A percentile compares a stretch with the other conserved stretches of the same genome.
phyloP scores from a whole-genome alignment of 2,797 vertebrate species.

The Poecilia gillii region DNA sequence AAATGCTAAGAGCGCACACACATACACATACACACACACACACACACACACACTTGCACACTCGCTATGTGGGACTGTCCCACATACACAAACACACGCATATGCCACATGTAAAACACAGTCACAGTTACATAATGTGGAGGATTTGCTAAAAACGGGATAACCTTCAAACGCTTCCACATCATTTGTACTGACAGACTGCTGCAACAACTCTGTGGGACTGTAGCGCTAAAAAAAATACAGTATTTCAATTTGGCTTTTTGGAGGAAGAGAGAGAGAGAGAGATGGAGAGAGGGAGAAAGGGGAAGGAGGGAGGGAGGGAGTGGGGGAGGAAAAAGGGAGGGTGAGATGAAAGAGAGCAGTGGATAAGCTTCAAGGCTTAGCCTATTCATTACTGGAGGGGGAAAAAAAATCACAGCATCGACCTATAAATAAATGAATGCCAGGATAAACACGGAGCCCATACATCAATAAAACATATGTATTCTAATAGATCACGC shows the following conservation, averaged over 20 bases:
- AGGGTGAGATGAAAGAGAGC: conserved; percentile 73
- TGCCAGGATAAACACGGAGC: conserved; percentile 76
- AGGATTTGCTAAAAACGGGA: conserved; percentile 71
- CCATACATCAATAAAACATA: conserved; percentile 81
- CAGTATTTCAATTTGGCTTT: conserved; percentile 79
- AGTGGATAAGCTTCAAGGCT: conserved; percentile 79
- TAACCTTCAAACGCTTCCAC: conserved; percentile 75
- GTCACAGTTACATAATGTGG: conserved; percentile 74
- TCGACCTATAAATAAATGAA: conserved; percentile 82
- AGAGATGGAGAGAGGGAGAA: conserved; percentile 25
- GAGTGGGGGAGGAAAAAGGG: conserved; percentile 22
- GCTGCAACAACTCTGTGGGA: conserved; percentile 70
- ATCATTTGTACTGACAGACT: conserved; percentile 79
- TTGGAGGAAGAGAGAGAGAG: conserved; percentile 36
- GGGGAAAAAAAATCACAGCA: conserved; percentile 69
- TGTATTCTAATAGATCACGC: conserved; percentile 81
- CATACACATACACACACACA: conserved; percentile 53
- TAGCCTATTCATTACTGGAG: conserved; percentile 82
- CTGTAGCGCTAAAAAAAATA: conserved; percentile 63
- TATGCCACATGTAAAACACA: conserved; percentile 70
- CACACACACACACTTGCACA: conserved; percentile 55
- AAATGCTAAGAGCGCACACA: conserved; percentile 45
- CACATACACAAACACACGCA: conserved; percentile 60
- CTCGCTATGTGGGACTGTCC: conserved; percentile 49
- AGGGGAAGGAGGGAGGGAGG: conserved; percentile 1